Evolutionary conservation across 1,140 invertebrate species (phyloP).

Genomic region (Whitmania pigra): DNA sequence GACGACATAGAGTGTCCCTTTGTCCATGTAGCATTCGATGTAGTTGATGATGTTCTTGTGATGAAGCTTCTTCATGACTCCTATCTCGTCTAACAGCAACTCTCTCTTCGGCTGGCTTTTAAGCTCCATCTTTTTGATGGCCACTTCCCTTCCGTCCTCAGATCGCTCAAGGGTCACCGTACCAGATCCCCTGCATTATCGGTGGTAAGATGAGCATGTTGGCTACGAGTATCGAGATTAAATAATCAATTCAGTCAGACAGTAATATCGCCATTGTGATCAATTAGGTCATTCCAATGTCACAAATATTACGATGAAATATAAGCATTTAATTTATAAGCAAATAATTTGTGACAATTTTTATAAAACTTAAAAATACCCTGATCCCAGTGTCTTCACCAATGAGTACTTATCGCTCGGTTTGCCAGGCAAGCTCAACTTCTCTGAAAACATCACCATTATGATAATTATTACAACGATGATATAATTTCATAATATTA

Average conservation of each 20-base stretch:
- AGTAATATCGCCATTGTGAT: no score
- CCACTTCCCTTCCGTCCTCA: slow-evolving; percentile 37
- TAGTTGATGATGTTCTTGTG: slow-evolving; percentile 49
- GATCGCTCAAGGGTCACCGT: slow-evolving; percentile 28
- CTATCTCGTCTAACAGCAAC: slow-evolving; percentile 46
- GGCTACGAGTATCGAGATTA: neutral
- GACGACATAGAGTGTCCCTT: slow-evolving; percentile 48
- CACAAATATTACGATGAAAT: no score
- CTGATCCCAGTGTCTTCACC: neutral
- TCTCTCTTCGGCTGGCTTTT: slow-evolving; percentile 47
- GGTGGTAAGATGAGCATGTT: neutral
- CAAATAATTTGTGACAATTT: neutral
- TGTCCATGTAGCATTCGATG: slow-evolving; percentile 73
- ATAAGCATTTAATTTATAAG: no score
- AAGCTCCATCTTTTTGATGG: slow-evolving; percentile 47
- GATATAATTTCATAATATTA: neutral
- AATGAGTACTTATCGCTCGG: neutral
- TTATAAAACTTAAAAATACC: neutral
- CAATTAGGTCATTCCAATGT: no score
- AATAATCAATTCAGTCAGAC: neutral
- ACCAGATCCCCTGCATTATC: neutral
- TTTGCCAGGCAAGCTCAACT: neutral
- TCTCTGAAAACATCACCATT: neutral
- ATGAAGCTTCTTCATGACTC: slow-evolving; percentile 37
- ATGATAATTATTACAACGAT: neutral